A percentile compares a stretch with the other conserved stretches of the same genome.
These are phyloP conservation scores for Margaritifera margaritifera DNA, from an alignment of 2,888 invertebrate species.

Conservation along the genomic window DNA sequence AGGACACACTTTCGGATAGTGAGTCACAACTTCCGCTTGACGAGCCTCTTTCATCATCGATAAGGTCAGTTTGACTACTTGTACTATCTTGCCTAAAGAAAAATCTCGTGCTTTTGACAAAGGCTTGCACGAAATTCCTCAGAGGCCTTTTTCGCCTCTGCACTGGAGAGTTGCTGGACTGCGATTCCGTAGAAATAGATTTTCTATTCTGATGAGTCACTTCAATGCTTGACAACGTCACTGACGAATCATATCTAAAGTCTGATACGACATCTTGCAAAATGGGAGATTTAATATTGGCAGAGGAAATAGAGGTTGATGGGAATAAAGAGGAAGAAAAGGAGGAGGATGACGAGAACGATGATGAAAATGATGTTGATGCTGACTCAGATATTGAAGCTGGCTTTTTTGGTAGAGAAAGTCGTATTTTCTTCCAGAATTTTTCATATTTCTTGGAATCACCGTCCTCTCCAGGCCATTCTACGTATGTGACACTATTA, in stretches of 20 bases:
- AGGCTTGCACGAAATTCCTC: no score
- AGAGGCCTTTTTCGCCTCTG: no score
- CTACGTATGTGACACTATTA: slow-evolving; percentile 51
- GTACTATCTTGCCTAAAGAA: slow-evolving; percentile 37
- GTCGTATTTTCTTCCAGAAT: slow-evolving; percentile 53
- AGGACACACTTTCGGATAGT: slow-evolving; percentile 29
- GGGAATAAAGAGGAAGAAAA: no score
- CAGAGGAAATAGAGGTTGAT: no score
- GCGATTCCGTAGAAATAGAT: no score
- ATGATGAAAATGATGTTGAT: slow-evolving; percentile 1
- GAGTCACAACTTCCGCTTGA: slow-evolving; percentile 36
- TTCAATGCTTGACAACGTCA: no score
- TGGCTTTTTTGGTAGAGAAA: slow-evolving; percentile 51
- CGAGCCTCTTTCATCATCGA: slow-evolving; percentile 31
- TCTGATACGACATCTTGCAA: no score
- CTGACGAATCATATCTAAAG: no score
- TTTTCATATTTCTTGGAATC: slow-evolving; percentile 32
- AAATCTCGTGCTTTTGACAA: slow-evolving; percentile 8
- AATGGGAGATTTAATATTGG: no score
- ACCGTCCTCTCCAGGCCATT: slow-evolving; percentile 48
- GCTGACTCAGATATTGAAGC: slow-evolving; percentile 6
- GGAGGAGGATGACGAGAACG: no score
- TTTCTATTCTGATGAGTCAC: no score
- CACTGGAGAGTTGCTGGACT: no score
- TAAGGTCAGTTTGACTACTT: slow-evolving; percentile 34